These are phyloP conservation scores for Tauraco erythrolophus DNA, from an alignment of 2,113 vertebrate genomes.

Conservation along the genomic window DNA sequence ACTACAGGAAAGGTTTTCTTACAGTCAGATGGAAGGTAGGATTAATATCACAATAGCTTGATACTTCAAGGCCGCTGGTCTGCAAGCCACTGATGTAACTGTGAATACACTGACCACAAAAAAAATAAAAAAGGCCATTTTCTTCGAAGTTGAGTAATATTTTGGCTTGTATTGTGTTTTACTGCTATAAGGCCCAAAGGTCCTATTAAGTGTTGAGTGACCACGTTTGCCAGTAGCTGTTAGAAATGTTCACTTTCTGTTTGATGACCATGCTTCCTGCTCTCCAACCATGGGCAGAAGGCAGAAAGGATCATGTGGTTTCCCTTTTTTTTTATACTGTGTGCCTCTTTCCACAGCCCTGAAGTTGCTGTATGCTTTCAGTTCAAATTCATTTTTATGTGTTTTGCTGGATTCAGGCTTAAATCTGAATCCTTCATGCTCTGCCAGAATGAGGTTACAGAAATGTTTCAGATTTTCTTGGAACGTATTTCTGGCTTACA, in stretches of 20 bases:
- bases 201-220: background rate
- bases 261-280: background rate
- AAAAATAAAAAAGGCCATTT: background rate
- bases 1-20: background rate
- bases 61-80: background rate
- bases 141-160: background rate
- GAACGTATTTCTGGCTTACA: background rate
- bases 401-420: background rate
- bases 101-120: background rate
- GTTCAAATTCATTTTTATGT: background rate
- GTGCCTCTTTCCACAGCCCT: background rate
- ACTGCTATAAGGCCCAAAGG: background rate
- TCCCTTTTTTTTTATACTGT: background rate
- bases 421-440: background rate
- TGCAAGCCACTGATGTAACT: background rate
- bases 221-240: background rate
- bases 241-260: background rate
- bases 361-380: background rate
- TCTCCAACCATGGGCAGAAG: background rate
- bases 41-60: background rate
- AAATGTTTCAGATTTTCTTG: background rate
- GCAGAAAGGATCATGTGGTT: background rate
- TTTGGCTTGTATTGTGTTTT: background rate
- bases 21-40: background rate
- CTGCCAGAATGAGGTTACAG: background rate